Percentiles rank a stretch among this genome's conserved stretches.
phyloP scores from a whole-genome alignment of 2,888 invertebrate genomes.

The Hylaea fasciaria region DNA sequence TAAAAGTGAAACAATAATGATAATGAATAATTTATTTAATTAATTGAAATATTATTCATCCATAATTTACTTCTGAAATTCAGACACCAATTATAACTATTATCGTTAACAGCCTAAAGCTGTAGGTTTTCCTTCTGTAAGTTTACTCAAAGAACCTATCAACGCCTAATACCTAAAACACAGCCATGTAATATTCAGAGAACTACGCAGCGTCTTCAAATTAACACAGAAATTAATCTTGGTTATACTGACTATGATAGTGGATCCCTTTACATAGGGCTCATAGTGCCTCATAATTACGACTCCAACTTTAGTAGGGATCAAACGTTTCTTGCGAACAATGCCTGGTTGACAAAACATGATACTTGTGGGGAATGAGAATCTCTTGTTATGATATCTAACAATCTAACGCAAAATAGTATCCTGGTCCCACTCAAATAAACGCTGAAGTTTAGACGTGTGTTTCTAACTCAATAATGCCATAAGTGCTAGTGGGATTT shows the following conservation, averaged over 20 bases:
- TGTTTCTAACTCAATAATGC: no score
- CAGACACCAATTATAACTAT: no score
- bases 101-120: no score
- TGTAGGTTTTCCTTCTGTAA: background rate
- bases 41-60: no score
- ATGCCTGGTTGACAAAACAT: conserved; percentile 36
- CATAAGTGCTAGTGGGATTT: no score
- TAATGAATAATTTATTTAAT: no score
- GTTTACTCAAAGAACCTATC: conserved; percentile 2
- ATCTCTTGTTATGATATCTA: conserved; percentile 7
- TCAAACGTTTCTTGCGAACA: conserved; percentile 34
- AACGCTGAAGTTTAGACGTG: background rate
- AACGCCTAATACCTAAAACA: conserved; percentile 18
- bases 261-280: conserved; percentile 54
- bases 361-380: conserved; percentile 16
- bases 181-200: conserved; percentile 36
- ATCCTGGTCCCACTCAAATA: background rate
- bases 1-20: no score
- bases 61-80: no score
- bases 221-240: conserved; percentile 58
- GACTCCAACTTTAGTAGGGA: conserved; percentile 48
- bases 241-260: conserved; percentile 51
- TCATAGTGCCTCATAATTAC: conserved; percentile 61
- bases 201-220: conserved; percentile 41
- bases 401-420: background rate